Evolutionary conservation across 2,113 vertebrate species (phyloP), one percentile per base, ranked within the genome.

Genomic region (Lophotis ruficrista): DNA sequence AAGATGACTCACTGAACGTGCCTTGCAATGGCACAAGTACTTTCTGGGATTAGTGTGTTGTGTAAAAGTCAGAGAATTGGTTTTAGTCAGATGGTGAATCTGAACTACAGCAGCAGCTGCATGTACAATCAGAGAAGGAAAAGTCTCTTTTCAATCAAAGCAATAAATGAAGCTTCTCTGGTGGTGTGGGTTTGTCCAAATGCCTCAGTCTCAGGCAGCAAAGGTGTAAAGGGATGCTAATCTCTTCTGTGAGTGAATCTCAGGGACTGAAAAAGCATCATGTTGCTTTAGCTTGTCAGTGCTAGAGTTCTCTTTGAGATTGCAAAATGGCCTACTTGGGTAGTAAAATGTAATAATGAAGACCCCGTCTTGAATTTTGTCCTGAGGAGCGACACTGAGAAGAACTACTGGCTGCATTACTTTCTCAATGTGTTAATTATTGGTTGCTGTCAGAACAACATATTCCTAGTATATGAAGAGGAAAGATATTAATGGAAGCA

Each of bases 21-120:
- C 1, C 20, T 54, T 70, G n/a, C 30, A 70, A 37, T 1, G 3
- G 20, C 30, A 41, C 20, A 58, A 50, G 20, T 41, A 7, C 31
- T 62, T 81, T 54, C 60, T 60, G 48, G 21, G 19, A 56, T 84
- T 70, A 50, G 68, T 7, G 18, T 33, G 14, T 54, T 4, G 0
- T 47, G 43, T 75, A 25, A 50, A 62, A 60, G n/a, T 23, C 38
- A 43, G 17, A 35, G 13, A 50, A 54, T 12, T 0, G 0, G 14
- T 75, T 84, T 88, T 35, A 71, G 51, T 66, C 41, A 75, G 51
- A 41, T 2, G 14, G 21, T 35, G 38, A 66, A 78, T 57, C 56
- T 87, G 76, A 93, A 87, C 71, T 54, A 27, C 7, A 84, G 28
- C 25, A 66, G 38, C 16, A 69, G 35, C 33, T 76, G 24, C 3